Percentiles rank a stretch among this genome's conserved stretches.
phyloP scores from a whole-genome alignment of 2,888 invertebrate species.

The Cheilosia pagana region DNA sequence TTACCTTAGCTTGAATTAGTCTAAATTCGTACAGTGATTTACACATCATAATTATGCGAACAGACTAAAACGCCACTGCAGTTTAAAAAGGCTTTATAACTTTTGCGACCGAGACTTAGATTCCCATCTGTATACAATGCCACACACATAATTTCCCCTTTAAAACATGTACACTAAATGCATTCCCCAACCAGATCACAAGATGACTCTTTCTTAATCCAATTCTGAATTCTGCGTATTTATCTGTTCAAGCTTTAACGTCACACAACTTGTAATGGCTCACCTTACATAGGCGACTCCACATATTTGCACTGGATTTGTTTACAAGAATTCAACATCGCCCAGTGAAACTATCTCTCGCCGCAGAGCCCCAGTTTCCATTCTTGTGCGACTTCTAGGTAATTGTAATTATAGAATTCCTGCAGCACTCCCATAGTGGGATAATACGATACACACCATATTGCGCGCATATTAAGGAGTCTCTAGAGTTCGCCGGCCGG shows the following conservation, averaged over 20 bases:
- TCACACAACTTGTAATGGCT: slow-evolving; percentile 8
- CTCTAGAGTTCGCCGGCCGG: slow-evolving; percentile 45
- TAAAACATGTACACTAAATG: background rate
- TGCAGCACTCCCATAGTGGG: slow-evolving; percentile 44
- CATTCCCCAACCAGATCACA: background rate
- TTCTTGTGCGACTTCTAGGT: slow-evolving; percentile 47
- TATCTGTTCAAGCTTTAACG: background rate
- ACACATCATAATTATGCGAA: too few species aligned
- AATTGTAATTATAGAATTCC: slow-evolving; percentile 71
- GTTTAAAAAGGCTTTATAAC: too few species aligned
- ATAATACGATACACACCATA: slow-evolving; percentile 59
- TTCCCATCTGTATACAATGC: too few species aligned
- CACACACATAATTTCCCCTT: too few species aligned
- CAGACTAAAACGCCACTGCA: too few species aligned
- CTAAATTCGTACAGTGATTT: too few species aligned
- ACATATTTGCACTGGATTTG: slow-evolving; percentile 32
- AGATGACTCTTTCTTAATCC: too few species aligned
- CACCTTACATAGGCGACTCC: slow-evolving; percentile 11
- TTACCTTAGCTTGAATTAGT: too few species aligned
- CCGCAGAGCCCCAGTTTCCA: slow-evolving; percentile 20
- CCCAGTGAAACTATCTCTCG: slow-evolving; percentile 1
- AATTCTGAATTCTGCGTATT: background rate
- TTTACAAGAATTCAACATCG: background rate
- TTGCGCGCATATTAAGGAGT: slow-evolving; percentile 49
- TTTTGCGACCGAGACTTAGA: too few species aligned